Evolutionary conservation across 2,888 invertebrate genomes (phyloP).

Genomic region (Oithona nana): DNA sequence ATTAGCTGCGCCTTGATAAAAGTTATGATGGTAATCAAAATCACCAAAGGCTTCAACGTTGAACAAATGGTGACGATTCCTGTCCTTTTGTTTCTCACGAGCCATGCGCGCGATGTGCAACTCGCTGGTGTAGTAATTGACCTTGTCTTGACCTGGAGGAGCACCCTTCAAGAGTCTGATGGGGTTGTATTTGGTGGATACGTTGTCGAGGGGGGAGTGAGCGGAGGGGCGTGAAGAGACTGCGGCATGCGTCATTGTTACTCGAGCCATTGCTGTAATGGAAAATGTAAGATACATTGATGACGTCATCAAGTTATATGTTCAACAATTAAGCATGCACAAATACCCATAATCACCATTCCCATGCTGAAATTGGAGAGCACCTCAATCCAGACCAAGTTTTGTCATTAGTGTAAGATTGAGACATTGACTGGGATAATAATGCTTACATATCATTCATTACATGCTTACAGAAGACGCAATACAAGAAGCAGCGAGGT

Average conservation of each 20-base stretch:
- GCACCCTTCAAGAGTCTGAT: constrained; percentile 3
- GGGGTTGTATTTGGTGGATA: constrained; percentile 4
- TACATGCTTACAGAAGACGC: too few relatives aligned
- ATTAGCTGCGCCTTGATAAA: constrained; percentile 5
- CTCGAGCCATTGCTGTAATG: constrained; percentile 13
- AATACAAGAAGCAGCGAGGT: too few relatives aligned
- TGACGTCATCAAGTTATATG: too few relatives aligned
- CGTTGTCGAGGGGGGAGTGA: constrained; percentile 14
- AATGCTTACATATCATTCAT: too few relatives aligned
- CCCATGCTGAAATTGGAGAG: not conserved
- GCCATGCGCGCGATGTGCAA: not conserved
- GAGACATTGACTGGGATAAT: too few relatives aligned
- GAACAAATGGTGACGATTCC: not conserved
- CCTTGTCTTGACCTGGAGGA: not conserved
- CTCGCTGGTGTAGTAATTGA: constrained; percentile 1
- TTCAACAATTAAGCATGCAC: too few relatives aligned
- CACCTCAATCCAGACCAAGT: not conserved
- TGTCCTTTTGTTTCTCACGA: not conserved
- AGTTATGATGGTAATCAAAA: constrained; percentile 14
- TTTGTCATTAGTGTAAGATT: too few relatives aligned
- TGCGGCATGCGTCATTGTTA: constrained; percentile 5
- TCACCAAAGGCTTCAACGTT: constrained; percentile 2
- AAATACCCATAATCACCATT: too few relatives aligned
- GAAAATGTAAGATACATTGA: too few relatives aligned
- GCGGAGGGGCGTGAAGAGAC: not conserved